Percentiles rank a stretch among this genome's conserved stretches.
These are phyloP conservation scores for Lasioglossum vierecki DNA, from an alignment of 2,888 invertebrate species.

Conservation along the genomic window DNA sequence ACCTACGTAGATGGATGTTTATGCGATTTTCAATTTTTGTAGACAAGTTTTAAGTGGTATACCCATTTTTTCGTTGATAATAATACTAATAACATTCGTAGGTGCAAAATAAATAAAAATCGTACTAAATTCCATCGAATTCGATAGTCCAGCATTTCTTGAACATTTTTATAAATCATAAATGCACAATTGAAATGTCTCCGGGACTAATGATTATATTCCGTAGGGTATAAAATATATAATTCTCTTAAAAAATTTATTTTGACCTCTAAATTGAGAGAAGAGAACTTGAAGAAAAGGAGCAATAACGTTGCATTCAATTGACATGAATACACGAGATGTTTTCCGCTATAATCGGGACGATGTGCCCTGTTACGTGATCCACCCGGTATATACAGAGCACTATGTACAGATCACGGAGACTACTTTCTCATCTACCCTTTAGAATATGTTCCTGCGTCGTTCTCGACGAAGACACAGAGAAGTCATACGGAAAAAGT, in stretches of 20 bases:
- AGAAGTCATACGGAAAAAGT: not conserved
- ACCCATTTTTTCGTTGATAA: too few relatives aligned
- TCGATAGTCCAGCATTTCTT: too few relatives aligned
- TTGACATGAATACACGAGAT: not conserved
- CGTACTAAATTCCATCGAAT: too few relatives aligned
- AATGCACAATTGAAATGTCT: not conserved
- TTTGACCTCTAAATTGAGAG: not conserved
- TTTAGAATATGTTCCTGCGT: constrained; percentile 33
- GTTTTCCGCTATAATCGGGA: not conserved
- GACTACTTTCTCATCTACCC: not conserved
- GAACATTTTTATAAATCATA: too few relatives aligned
- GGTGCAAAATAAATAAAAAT: too few relatives aligned
- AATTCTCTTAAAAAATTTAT: not conserved
- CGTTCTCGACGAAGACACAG: not conserved
- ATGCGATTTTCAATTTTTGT: too few relatives aligned
- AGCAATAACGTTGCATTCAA: not conserved
- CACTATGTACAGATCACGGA: constrained; percentile 42
- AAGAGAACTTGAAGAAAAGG: not conserved
- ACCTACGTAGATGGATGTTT: too few relatives aligned
- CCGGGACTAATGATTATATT: not conserved
- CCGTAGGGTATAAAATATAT: not conserved
- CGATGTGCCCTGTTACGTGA: not conserved
- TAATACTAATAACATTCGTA: too few relatives aligned
- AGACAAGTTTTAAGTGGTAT: too few relatives aligned
- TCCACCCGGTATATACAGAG: not conserved